Base-by-base conservation (phyloP, 2,888 invertebrate species). In the Tortricodes alternella region DNA sequence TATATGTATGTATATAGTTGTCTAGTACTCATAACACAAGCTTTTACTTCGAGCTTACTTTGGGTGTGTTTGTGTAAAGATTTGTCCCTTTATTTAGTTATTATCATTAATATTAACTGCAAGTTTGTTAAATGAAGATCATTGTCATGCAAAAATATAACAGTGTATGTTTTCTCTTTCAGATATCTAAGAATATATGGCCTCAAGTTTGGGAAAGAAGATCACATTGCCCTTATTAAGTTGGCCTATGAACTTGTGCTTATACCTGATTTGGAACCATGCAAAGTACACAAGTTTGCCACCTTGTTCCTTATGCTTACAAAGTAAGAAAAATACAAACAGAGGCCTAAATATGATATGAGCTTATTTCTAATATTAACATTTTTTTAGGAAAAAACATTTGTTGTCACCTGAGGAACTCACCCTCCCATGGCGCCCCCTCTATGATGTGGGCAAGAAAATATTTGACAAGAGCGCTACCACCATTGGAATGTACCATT, bases 161-260 rank as follows among this genome's bases (percentile, higher is more conserved):
- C 27, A 27, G 8, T 27, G 3, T 11, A 29, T 32, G 19, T 39
- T 60, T 62, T 46, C 63, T 46, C 43, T 69, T 92, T 44, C 85
- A 98, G 97, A 70, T 98, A 96, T 73, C 93, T 98, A 50, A 93
- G 94, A 70, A 89, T 97, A 58, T 96, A 97, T 89, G 97, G 97
- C 4, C 81, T 95, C 62, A 96, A 96, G 78, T 97, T 98, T 83
- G 94, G 95, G 1, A 98, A 98, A 80, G 95, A 96, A 65, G 98
- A 98, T 78, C 98, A 98, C 78, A 92, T 98, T 46, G 85, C 92
- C 13, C 92, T 98, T 43, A 93, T 98, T 39, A 94, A 96, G 72
- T 79, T 98, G 53, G 92, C 95, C 56, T 95, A 94, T 80, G 95
- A 97, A 73, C 83, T 97, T 59, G 83, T 96, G 27, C 92, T 93